Evolutionary conservation across 2,113 vertebrate genomes (phyloP).

Genomic region (Python bivittatus): DNA sequence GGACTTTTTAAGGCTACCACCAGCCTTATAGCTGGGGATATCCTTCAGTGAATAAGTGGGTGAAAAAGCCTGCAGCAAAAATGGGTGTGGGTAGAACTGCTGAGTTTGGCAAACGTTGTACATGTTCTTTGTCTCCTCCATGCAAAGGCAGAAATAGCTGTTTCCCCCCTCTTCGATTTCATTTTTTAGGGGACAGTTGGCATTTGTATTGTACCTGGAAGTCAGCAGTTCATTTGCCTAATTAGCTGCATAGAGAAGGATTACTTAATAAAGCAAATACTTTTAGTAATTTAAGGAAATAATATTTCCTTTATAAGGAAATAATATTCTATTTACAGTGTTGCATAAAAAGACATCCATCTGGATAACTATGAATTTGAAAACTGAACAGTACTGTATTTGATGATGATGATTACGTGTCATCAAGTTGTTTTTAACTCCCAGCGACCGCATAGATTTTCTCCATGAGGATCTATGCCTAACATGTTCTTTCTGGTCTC

Average conservation of each 20-base stretch:
- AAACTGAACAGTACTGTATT: background rate
- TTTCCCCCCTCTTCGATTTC: background rate
- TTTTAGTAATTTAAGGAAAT: constrained; percentile 13
- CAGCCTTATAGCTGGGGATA: background rate
- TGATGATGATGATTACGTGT: background rate
- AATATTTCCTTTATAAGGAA: constrained; percentile 1
- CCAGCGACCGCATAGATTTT: background rate
- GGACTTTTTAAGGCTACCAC: background rate
- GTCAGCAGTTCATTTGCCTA: background rate
- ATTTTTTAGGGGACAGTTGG: background rate
- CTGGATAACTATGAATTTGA: background rate
- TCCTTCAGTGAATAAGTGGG: background rate
- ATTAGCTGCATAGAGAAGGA: background rate
- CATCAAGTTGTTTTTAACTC: background rate
- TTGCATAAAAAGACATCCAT: background rate
- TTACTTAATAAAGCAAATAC: constrained; percentile 7
- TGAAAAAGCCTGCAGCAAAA: background rate
- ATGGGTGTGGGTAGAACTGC: background rate
- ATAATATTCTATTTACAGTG: background rate
- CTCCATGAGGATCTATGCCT: background rate
- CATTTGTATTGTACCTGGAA: background rate
- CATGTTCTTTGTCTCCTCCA: background rate
- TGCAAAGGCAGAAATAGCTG: background rate
- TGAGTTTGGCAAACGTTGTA: background rate
- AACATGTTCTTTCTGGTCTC: background rate